Conservation (phyloP, 2,113 vertebrate species). For the Mesembrinibis cayennensis region DNA sequence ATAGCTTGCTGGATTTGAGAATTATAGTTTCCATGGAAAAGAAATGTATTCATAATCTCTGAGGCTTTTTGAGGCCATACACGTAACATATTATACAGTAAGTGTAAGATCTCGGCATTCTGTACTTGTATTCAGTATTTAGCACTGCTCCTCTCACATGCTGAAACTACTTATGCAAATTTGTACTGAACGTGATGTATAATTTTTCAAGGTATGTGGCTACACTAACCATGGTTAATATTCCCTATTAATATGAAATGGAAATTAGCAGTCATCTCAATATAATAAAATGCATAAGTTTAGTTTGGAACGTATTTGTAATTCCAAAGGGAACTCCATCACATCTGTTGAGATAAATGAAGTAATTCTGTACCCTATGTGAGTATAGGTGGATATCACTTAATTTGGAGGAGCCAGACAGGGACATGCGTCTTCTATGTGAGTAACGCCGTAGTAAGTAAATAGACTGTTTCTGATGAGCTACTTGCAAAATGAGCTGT, state of each 20-base stretch:
- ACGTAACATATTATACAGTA: not conserved
- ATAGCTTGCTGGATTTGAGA: slow-evolving; percentile 54
- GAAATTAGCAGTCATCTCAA: not conserved
- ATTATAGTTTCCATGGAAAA: slow-evolving; percentile 66
- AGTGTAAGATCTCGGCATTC: slow-evolving; percentile 3
- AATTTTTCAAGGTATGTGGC: slow-evolving; percentile 36
- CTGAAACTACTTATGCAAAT: slow-evolving; percentile 46
- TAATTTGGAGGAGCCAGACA: not conserved
- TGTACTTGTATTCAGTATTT: not conserved
- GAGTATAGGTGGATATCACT: not conserved
- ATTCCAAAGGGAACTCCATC: not conserved
- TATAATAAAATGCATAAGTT: not conserved
- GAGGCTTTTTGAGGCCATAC: slow-evolving; percentile 59
- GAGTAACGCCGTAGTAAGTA: not conserved
- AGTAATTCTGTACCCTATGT: not conserved
- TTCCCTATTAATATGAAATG: not conserved
- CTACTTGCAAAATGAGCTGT: slow-evolving; percentile 7
- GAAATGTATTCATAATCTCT: slow-evolving; percentile 47
- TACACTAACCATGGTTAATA: slow-evolving; percentile 11
- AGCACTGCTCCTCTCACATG: not conserved
- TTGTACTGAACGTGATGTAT: not conserved
- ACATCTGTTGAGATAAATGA: not conserved
- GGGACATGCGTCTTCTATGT: not conserved
- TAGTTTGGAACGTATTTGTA: not conserved
- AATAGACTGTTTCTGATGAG: not conserved